phyloP scores from a whole-genome alignment of 1,140 invertebrate genomes.

The Lithobius niger region DNA sequence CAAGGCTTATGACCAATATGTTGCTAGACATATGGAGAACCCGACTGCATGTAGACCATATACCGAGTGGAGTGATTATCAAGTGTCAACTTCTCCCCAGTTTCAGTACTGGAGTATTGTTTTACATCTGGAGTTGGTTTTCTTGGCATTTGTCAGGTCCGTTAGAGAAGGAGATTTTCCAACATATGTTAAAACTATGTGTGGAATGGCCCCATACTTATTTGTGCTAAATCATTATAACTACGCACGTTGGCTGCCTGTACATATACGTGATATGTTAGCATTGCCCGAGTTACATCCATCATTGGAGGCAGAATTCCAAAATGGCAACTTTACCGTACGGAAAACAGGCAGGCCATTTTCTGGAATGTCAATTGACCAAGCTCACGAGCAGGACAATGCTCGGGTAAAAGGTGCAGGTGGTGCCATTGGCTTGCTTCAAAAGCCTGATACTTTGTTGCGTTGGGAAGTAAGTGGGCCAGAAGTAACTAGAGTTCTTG shows the following conservation, averaged over 20 bases:
- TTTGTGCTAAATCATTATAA: conserved; percentile 14
- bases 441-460: not conserved
- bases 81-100: too few relatives aligned
- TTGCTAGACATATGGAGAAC: not conserved
- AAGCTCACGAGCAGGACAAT: conserved; percentile 22
- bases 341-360: conserved; percentile 15
- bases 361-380: conserved; percentile 19
- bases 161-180: too few relatives aligned
- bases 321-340: too few relatives aligned
- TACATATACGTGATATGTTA: conserved; percentile 16
- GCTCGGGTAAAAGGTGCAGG: conserved; percentile 20
- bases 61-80: not conserved
- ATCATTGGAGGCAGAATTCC: not conserved
- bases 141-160: too few relatives aligned
- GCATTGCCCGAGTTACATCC: conserved; percentile 3
- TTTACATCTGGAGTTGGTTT: too few relatives aligned
- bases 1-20: not conserved
- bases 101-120: not conserved
- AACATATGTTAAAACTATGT: not conserved
- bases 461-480: conserved; percentile 20
- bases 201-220: not conserved
- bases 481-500: conserved; percentile 13
- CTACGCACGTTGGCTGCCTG: conserved; percentile 17
- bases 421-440: conserved; percentile 18
- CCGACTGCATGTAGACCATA: not conserved